phyloP scores from a whole-genome alignment of 2,888 invertebrate genomes.

The Hedya salicella region DNA sequence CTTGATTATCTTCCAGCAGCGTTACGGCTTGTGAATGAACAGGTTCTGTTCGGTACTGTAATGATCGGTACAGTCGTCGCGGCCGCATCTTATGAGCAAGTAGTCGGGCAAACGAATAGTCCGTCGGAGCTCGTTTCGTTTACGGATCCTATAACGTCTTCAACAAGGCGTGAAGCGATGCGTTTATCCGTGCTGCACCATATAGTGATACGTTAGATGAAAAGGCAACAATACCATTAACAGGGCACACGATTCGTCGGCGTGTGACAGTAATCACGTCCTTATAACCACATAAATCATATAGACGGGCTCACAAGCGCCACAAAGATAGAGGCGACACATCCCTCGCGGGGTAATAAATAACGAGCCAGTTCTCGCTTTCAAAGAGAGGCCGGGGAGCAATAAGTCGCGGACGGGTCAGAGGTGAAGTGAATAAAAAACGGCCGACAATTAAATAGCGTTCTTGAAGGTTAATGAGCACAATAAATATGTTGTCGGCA shows the following conservation, averaged over 20 bases:
- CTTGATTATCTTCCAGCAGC: conserved; percentile 62
- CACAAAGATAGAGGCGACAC: conserved; percentile 81
- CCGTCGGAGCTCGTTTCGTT: conserved; percentile 40
- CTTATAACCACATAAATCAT: conserved; percentile 81
- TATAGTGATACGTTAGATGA: conserved; percentile 28
- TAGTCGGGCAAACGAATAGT: conserved; percentile 31
- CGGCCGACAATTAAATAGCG: conserved; percentile 85
- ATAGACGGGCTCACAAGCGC: conserved; percentile 76
- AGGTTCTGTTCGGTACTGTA: conserved; percentile 46
- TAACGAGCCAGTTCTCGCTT: conserved; percentile 81
- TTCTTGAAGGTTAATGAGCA: conserved; percentile 85
- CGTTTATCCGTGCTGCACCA: conserved; percentile 30
- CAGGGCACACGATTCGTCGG: conserved; percentile 56
- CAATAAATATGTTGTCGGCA: conserved; percentile 85
- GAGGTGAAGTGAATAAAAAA: conserved; percentile 85
- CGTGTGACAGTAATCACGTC: conserved; percentile 76
- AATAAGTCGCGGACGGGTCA: conserved; percentile 83
- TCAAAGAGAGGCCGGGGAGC: conserved; percentile 82
- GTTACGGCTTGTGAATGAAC: conserved; percentile 54
- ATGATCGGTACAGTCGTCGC: conserved; percentile 30
- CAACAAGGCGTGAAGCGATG: conserved; percentile 39
- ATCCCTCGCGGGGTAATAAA: conserved; percentile 79
- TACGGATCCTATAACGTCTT: conserved; percentile 42
- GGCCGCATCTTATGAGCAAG: conserved; percentile 38
- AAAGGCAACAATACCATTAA: conserved; percentile 45